These are phyloP conservation scores for Plebejus melissa DNA, from an alignment of 2,888 invertebrate genomes.

Conservation along the genomic window DNA sequence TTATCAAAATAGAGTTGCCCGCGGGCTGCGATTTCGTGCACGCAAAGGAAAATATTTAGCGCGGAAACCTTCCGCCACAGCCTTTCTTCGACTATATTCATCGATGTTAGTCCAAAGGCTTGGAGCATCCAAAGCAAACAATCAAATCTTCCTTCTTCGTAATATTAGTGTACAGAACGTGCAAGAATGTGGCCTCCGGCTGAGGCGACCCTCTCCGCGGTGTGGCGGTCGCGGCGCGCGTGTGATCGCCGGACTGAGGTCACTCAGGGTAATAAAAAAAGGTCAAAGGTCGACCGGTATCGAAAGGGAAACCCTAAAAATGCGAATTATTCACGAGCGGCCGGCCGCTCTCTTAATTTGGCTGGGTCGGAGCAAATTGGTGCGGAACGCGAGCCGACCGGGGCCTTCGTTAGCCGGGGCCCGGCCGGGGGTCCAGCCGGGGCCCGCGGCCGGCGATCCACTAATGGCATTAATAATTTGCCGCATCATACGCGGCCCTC, in stretches of 20 bases:
- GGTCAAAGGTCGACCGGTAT: conserved; percentile 2
- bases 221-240: neutral
- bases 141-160: neutral
- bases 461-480: conserved; percentile 28
- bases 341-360: conserved; percentile 25
- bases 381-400: conserved; percentile 19
- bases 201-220: neutral
- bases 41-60: no score
- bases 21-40: neutral
- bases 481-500: conserved; percentile 20
- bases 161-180: neutral
- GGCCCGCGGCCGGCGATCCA: neutral
- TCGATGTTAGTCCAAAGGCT: neutral
- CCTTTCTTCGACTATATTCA: neutral
- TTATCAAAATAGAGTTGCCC: neutral
- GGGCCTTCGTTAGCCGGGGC: conserved; percentile 21
- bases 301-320: conserved; percentile 24
- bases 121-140: neutral
- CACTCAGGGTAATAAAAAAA: conserved; percentile 5
- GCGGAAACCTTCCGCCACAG: neutral
- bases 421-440: neutral
- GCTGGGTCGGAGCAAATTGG: conserved; percentile 20
- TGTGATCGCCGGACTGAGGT: neutral
- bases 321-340: conserved; percentile 25
- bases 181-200: neutral